Evolutionary conservation across 2,888 invertebrate genomes (phyloP).

Genomic region (Andricus curvator): DNA sequence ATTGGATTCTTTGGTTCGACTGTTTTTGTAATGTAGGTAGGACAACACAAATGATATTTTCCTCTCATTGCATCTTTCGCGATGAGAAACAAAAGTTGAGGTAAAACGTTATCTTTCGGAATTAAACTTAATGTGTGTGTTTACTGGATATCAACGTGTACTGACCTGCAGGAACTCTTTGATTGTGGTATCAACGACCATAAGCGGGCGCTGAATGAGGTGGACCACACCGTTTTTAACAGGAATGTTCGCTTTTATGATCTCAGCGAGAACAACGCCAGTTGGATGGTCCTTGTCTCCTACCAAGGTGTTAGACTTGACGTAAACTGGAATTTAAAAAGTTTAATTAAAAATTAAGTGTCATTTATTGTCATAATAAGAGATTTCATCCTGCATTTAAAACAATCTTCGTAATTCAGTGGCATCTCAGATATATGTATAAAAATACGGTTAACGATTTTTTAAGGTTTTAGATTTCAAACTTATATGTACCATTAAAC

Average conservation of each 20-base stretch:
- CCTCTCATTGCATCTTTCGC: slow-evolving; percentile 16
- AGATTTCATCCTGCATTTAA: background rate
- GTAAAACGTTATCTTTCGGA: slow-evolving; percentile 9
- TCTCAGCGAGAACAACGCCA: slow-evolving; percentile 92
- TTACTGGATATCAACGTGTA: slow-evolving; percentile 50
- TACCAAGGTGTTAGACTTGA: slow-evolving; percentile 90
- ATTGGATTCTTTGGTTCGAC: background rate
- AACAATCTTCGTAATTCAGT: too few species aligned
- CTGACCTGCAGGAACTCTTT: slow-evolving; percentile 92
- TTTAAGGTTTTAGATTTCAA: too few species aligned
- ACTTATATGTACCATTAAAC: too few species aligned
- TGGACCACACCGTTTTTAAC: slow-evolving; percentile 96
- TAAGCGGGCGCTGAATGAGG: slow-evolving; percentile 93
- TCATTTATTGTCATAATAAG: slow-evolving; percentile 3
- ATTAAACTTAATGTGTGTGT: slow-evolving; percentile 10
- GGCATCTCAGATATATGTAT: too few species aligned
- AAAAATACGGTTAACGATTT: too few species aligned
- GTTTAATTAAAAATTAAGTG: background rate
- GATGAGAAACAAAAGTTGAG: slow-evolving; percentile 22
- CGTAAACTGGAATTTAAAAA: slow-evolving; percentile 83
- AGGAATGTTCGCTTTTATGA: slow-evolving; percentile 93
- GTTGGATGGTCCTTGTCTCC: slow-evolving; percentile 88
- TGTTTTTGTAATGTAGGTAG: background rate
- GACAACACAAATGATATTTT: slow-evolving; percentile 19
- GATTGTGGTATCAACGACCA: slow-evolving; percentile 94